A percentile compares a stretch with the other conserved stretches of the same genome.
These are phyloP conservation scores for Drosophila ohnishii DNA, from an alignment of 1,140 invertebrate species.

Conservation along the genomic window DNA sequence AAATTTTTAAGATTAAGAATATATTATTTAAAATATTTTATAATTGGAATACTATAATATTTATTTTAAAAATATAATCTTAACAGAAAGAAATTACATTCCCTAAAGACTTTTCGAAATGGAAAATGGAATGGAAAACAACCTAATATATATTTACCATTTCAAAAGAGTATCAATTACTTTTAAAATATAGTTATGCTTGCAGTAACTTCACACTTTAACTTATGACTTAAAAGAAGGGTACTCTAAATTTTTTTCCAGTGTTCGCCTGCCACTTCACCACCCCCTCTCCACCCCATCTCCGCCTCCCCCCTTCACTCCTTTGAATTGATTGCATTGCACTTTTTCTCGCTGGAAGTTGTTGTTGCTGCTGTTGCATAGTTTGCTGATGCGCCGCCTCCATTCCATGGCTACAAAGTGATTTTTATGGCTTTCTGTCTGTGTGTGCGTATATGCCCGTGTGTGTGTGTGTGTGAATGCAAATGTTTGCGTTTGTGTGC, in stretches of 20 bases:
- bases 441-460: constrained; percentile 9
- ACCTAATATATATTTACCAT: not conserved
- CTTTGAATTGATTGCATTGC: constrained; percentile 80
- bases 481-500: constrained; percentile 53
- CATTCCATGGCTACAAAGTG: constrained; percentile 75
- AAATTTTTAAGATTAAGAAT: not conserved
- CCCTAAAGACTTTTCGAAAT: too few species aligned
- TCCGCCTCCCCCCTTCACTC: constrained; percentile 9
- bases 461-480: constrained; percentile 54
- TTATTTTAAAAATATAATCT: too few species aligned
- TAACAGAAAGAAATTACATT: too few species aligned
- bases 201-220: not conserved
- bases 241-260: not conserved
- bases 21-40: not conserved
- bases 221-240: not conserved
- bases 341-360: constrained; percentile 56
- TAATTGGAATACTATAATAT: too few species aligned
- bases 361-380: constrained; percentile 63
- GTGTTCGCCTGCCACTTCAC: constrained; percentile 3
- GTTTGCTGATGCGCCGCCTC: constrained; percentile 74
- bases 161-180: not conserved
- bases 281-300: not conserved
- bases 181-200: not conserved
- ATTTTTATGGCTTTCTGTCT: constrained; percentile 76
- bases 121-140: too few species aligned